Conservation (phyloP, 2,113 vertebrate species). For the Phodopus roborovskii region DNA sequence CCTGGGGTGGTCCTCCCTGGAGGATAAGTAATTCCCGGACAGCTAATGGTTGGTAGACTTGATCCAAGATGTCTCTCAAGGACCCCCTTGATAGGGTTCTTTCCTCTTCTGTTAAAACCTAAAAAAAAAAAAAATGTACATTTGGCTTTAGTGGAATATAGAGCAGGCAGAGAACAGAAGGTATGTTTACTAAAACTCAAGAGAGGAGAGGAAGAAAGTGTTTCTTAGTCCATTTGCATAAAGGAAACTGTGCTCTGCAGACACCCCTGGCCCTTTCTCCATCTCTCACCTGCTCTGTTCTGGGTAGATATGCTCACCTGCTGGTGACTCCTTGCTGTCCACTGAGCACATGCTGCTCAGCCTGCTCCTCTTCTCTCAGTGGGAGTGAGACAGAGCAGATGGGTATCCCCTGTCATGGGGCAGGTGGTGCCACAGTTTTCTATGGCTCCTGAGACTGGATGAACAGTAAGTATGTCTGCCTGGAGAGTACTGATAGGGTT, state of each 20-base stretch:
- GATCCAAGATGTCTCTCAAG: constrained; percentile 89
- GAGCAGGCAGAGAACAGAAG: constrained; percentile 13
- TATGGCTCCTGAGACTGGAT: not conserved
- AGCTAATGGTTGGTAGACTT: constrained; percentile 93
- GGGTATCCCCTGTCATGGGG: not conserved
- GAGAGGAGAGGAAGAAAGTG: not conserved
- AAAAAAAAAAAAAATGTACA: constrained; percentile 33
- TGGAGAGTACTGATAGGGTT: not conserved
- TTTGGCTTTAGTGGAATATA: constrained; percentile 12
- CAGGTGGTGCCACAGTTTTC: not conserved
- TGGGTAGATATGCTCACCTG: not conserved
- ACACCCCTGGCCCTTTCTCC: not conserved
- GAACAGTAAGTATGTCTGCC: not conserved
- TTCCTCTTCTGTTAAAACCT: constrained; percentile 89
- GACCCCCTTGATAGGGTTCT: constrained; percentile 83
- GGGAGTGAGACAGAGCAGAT: not conserved
- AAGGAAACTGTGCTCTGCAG: not conserved
- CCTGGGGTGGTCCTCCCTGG: constrained; percentile 94
- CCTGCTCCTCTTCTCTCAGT: not conserved
- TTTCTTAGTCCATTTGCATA: not conserved
- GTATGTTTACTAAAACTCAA: not conserved
- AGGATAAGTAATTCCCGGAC: constrained; percentile 94
- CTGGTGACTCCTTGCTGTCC: not conserved
- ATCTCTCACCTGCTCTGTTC: not conserved
- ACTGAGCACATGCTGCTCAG: not conserved